Evolutionary conservation across 37 sponge, comb jelly and placozoan genomes (phyloP), one percentile per base, ranked within the genome.

Genomic region (Ianthella basta): DNA sequence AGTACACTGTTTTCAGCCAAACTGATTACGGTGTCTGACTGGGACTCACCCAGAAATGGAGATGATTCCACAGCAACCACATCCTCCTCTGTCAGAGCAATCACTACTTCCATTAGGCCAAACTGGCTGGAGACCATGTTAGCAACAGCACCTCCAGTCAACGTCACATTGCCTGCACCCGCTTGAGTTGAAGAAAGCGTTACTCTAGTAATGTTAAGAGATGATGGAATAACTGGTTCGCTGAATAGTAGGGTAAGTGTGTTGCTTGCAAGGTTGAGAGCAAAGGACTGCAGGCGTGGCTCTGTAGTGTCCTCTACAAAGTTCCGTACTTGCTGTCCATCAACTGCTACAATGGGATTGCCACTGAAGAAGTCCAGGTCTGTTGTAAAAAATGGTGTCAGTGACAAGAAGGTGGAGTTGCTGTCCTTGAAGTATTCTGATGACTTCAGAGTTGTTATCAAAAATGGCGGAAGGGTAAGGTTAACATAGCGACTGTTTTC

Each of bases 161-260:
- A 87, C 18, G 84, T 90, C 19, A 50, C 15, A 21, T 79, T 75
- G 40, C 44, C 41, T 27, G 84, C 89, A 77, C 68, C 55, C 0
- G 35, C n/a, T 34, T 68, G 82, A 18, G 21, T 19, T 12, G 74
- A 82, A 15, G 50, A 81, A 41, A 96, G 67, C 18, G 92, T 95
- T 15, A 97, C 81, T 8, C 66, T 68, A 35, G 94, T 59, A 57
- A 92, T 82, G 79, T 97, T 90, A 33, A 97, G 56, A 32, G 94
- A 84, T 16, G 55, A 35, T 44, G 87, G 86, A 14, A 90, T 55
- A 36, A 97, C 91, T 37, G 97, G 97, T 65, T 94, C 92, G 83
- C 89, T 94, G 82, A 97, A 97, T 0, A 59, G 86, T 25, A 97
- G 84, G 15, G 89, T 65, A 0, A 97, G 86, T 36, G 84, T 81